Evolutionary conservation across 2,888 invertebrate species (phyloP).

Genomic region (Agrotis segetum): DNA sequence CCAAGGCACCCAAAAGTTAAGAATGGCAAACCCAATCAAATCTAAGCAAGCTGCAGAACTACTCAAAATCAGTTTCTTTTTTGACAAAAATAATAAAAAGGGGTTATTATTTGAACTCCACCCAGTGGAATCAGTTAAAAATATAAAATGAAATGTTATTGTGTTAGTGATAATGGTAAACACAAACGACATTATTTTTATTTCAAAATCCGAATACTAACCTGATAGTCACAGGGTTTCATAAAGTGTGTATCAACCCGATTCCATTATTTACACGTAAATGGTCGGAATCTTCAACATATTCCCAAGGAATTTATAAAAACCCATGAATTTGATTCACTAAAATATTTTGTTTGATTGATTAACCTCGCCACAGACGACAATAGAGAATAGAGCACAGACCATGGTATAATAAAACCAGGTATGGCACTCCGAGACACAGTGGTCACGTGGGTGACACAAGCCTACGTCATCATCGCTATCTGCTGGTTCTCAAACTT

Average conservation of each 20-base stretch:
- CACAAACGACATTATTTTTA: background rate
- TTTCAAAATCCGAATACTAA: slow-evolving; percentile 32
- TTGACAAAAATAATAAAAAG: slow-evolving; percentile 5
- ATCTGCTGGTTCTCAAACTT: too few species aligned
- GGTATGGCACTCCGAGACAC: too few species aligned
- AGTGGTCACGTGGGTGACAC: too few species aligned
- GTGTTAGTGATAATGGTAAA: slow-evolving; percentile 19
- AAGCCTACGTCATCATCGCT: too few species aligned
- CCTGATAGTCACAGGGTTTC: slow-evolving; percentile 37
- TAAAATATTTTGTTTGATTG: too few species aligned
- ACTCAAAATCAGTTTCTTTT: background rate
- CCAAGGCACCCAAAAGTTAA: slow-evolving; percentile 1
- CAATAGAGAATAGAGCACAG: background rate
- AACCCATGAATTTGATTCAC: background rate
- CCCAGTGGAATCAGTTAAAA: slow-evolving; percentile 24
- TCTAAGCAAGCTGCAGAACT: background rate
- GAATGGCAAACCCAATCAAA: background rate
- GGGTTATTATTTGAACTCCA: background rate
- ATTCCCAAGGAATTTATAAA: background rate
- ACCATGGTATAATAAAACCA: too few species aligned
- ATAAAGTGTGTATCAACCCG: slow-evolving; percentile 3
- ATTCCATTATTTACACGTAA: background rate
- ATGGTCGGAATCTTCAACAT: background rate
- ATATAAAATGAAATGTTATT: background rate
- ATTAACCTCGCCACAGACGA: background rate